phyloP scores from a whole-genome alignment of 2,888 invertebrate genomes.

The Lycophotia porphyrea region DNA sequence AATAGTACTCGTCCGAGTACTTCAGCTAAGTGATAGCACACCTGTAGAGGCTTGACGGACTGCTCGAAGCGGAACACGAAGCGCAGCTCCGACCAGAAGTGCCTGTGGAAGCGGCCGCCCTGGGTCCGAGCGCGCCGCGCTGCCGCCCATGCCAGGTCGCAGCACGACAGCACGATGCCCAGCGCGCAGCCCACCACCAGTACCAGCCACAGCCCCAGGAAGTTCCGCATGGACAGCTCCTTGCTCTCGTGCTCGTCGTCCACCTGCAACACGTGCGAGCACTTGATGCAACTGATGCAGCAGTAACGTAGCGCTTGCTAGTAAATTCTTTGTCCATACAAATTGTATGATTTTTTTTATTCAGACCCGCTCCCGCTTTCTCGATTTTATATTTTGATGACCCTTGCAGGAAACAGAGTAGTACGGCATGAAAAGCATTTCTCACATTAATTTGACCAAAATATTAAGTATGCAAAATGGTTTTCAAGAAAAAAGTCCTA shows the following conservation, averaged over 20 bases:
- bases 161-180: conserved; percentile 91
- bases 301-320: no score
- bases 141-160: conserved; percentile 89
- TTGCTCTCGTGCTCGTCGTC: conserved; percentile 77
- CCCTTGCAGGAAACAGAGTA: no score
- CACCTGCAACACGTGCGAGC: conserved; percentile 69
- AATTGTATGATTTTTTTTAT: no score
- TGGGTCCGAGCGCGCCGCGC: conserved; percentile 72
- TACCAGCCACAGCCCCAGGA: conserved; percentile 95
- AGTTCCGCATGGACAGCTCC: conserved; percentile 92
- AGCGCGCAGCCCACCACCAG: conserved; percentile 92
- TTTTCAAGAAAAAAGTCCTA: not conserved
- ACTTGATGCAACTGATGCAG: not conserved
- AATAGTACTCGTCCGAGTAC: no score
- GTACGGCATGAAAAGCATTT: no score
- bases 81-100: conserved; percentile 80
- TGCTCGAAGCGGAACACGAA: conserved; percentile 85
- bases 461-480: not conserved
- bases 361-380: no score
- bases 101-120: conserved; percentile 70
- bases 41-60: conserved; percentile 82
- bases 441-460: no score
- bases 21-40: conserved; percentile 36
- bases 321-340: no score
- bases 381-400: no score